Conservation (phyloP, 2,113 vertebrate genomes). For the Corythornis vintsioides region DNA sequence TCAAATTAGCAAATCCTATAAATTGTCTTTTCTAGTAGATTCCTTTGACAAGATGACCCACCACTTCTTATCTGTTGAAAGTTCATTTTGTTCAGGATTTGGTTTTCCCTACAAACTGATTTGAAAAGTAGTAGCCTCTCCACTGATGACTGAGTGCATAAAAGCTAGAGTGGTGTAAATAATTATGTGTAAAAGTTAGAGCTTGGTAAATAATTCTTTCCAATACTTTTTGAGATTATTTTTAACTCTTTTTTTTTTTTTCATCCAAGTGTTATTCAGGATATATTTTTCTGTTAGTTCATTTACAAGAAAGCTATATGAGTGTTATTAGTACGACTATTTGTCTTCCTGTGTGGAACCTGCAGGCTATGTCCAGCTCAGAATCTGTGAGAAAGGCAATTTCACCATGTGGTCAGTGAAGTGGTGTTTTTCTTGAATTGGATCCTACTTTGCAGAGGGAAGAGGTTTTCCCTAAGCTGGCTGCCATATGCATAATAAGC, state of each 20-base stretch:
- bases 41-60: neutral
- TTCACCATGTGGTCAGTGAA: rapidly evolving
- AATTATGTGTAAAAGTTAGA: neutral
- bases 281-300: neutral
- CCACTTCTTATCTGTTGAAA: neutral
- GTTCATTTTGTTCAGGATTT: neutral
- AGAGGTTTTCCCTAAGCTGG: neutral
- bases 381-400: neutral
- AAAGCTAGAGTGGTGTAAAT: neutral
- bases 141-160: neutral
- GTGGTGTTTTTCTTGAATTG: neutral
- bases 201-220: neutral
- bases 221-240: neutral
- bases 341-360: neutral
- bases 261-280: neutral
- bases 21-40: neutral
- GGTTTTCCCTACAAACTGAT: neutral
- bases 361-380: neutral
- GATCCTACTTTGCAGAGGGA: neutral
- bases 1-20: neutral
- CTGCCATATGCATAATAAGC: neutral
- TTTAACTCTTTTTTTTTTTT: neutral
- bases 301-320: neutral
- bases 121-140: neutral
- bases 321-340: neutral